Base-by-base conservation (phyloP, 37 sponge, comb jelly and placozoan species). In the Corticium candelabrum region DNA sequence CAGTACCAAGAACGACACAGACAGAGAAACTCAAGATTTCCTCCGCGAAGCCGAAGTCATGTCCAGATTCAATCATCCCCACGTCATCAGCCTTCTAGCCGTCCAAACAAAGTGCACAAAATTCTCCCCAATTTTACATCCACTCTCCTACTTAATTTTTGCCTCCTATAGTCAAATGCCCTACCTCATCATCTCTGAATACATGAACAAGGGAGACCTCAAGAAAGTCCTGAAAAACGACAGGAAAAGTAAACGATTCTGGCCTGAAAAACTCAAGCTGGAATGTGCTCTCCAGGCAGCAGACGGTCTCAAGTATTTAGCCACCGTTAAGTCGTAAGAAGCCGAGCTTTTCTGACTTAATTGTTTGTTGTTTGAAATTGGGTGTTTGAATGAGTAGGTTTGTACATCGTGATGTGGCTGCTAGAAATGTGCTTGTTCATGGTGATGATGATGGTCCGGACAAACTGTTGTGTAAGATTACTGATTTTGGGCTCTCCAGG, bases 401-500 rank as follows among this genome's bases (percentile, higher is more conserved):
- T 80, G 89, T 91, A 27, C 92, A 91, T 80, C 89, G 92, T 67
- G 92, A 91, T 69, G 68, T 91, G 2, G 92, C 92, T 36, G 89
- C 92, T 73, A 78, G 92, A 1, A 91, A 91, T 74, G 85, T 91
- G 35, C 75, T 91, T 68, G 87, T 91, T 1, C 81, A 82, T 27
- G 34, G 37, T 37, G 74, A 80, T 29, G 78, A 88, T 37, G 70
- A 69, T 29, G 33, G 68, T 67, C 81, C 78, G 37, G 77, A 80
- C 1, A 21, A 50, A 21, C 75, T 85, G 84, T 41, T 70, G 1
- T 80, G 86, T 27, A 91, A 91, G 69, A 84, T 91, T 5, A 88
- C 92, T 30, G 92, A 91, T 73, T 91, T 91, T 88, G 92, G 92
- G 74, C 84, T 91, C 35, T 88, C 92, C 34, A 21, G 29, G 80